These are phyloP conservation scores for Pterobdella sp. DNA, from an alignment of 2,888 invertebrate species.

Conservation along the genomic window DNA sequence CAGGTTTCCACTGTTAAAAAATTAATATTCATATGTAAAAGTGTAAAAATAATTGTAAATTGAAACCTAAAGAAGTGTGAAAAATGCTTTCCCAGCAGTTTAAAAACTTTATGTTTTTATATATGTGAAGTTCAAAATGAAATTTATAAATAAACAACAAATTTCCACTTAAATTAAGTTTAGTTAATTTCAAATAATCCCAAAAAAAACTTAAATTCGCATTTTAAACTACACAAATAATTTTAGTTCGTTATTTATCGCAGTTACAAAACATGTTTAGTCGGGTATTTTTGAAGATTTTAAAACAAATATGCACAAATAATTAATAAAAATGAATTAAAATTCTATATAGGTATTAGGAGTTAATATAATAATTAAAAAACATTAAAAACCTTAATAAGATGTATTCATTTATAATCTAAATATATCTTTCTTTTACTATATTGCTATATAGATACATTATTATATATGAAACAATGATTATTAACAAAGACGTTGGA, in stretches of 20 bases:
- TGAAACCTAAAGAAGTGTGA: too few species aligned
- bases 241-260: conserved; percentile 8
- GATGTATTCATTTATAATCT: not conserved
- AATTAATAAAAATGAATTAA: conserved; percentile 1
- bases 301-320: not conserved
- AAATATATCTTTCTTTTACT: not conserved
- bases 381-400: conserved; percentile 10
- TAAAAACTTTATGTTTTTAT: not conserved
- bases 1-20: too few species aligned
- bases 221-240: conserved; percentile 10
- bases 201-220: not conserved
- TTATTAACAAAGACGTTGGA: conserved; percentile 10
- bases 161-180: not conserved
- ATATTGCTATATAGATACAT: not conserved
- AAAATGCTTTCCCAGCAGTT: too few species aligned
- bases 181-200: not conserved
- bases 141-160: not conserved
- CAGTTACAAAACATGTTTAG: conserved; percentile 11
- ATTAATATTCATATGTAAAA: too few species aligned
- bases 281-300: not conserved
- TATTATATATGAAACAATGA: not conserved
- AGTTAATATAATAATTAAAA: too few species aligned
- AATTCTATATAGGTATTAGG: too few species aligned
- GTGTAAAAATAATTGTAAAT: too few species aligned
- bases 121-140: not conserved